A percentile compares a stretch with the other conserved stretches of the same genome.
These are phyloP conservation scores for Urosaurus nigricauda DNA, from an alignment of 2,797 vertebrate genomes.

Conservation along the genomic window DNA sequence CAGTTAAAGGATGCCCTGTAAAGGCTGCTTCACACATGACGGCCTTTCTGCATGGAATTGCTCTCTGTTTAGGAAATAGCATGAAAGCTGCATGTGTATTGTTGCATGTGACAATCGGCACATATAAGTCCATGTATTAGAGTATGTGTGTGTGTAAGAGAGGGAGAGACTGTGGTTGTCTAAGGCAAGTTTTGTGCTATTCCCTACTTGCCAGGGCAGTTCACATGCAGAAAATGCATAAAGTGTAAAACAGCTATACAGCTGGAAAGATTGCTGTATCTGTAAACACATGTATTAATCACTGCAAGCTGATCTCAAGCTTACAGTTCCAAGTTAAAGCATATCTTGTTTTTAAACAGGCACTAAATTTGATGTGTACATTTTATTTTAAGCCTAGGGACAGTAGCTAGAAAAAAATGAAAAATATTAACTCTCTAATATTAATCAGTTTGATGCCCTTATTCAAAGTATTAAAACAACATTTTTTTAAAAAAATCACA, in stretches of 20 bases:
- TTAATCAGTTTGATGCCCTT: constrained; percentile 38
- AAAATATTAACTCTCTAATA: constrained; percentile 35
- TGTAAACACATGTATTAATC: background rate
- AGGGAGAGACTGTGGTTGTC: background rate
- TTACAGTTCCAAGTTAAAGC: constrained; percentile 23
- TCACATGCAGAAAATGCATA: background rate
- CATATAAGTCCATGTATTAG: no score
- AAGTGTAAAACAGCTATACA: background rate
- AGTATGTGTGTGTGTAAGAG: no score
- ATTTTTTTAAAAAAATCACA: background rate
- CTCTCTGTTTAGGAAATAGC: background rate
- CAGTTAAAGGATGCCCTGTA: background rate
- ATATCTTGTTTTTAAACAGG: constrained; percentile 1
- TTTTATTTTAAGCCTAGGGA: background rate
- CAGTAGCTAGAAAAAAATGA: constrained; percentile 13
- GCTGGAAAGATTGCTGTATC: background rate
- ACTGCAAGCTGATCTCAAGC: background rate
- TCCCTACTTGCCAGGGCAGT: background rate
- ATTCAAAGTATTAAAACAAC: constrained; percentile 49
- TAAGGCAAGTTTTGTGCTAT: background rate
- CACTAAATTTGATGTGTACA: background rate
- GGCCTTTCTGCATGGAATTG: background rate
- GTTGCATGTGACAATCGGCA: background rate
- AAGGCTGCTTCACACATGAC: background rate
- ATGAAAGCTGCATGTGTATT: background rate